Conservation (phyloP, 2,888 invertebrate species). For the Trichopria drosophilae region DNA sequence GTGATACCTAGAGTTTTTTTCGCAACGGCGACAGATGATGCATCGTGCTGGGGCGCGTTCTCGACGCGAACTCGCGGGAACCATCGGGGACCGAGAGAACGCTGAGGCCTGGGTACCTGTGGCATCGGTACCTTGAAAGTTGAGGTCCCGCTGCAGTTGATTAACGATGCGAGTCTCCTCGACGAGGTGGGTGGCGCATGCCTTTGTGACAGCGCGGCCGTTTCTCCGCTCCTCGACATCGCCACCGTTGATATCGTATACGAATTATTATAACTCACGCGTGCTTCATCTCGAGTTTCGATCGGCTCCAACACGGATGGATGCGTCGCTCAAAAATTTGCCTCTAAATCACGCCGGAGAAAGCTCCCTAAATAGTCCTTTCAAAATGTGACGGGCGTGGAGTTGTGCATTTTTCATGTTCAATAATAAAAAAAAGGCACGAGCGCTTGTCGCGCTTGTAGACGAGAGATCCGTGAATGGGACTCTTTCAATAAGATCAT, state of each 20-base stretch:
- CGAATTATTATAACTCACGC: constrained; percentile 53
- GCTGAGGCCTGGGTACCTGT: constrained; percentile 52
- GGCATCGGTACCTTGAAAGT: constrained; percentile 55
- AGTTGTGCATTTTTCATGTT: too few relatives aligned
- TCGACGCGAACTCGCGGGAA: too few relatives aligned
- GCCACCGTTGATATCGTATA: constrained; percentile 48
- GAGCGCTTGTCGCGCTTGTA: too few relatives aligned
- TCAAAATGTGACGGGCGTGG: too few relatives aligned
- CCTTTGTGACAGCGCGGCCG: constrained; percentile 58
- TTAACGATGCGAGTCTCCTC: constrained; percentile 56
- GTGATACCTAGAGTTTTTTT: neutral
- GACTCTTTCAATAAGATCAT: too few relatives aligned
- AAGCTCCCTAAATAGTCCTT: too few relatives aligned
- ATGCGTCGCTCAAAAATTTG: constrained; percentile 36
- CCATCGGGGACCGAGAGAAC: constrained; percentile 39
- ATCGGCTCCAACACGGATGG: constrained; percentile 39
- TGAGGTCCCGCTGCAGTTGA: constrained; percentile 56
- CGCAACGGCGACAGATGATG: too few relatives aligned
- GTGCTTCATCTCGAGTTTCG: constrained; percentile 47
- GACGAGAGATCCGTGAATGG: too few relatives aligned
- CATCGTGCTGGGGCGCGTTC: too few relatives aligned
- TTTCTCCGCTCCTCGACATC: constrained; percentile 53
- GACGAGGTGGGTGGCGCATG: constrained; percentile 59
- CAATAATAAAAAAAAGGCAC: too few relatives aligned
- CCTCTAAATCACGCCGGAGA: too few relatives aligned